phyloP scores from a whole-genome alignment of 2,797 vertebrate genomes.

The Botia almorhae region DNA sequence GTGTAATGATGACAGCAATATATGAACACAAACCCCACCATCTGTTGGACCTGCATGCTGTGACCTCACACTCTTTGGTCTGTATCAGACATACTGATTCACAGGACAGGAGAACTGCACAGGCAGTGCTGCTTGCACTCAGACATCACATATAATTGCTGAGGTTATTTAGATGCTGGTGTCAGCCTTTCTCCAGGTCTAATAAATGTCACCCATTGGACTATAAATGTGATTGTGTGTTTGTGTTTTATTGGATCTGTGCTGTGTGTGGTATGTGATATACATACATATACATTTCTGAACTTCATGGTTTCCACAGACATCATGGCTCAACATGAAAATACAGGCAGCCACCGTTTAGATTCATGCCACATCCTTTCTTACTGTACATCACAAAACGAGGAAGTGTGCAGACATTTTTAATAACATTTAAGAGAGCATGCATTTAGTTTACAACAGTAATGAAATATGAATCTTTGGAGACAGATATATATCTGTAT shows the following conservation, averaged over 20 bases:
- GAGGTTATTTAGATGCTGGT: conserved; percentile 81
- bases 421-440: not conserved
- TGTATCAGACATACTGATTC: conserved; percentile 72
- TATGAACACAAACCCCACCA: conserved; percentile 16
- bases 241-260: conserved; percentile 15
- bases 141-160: conserved; percentile 68
- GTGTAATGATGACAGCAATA: not conserved
- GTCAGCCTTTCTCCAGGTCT: conserved; percentile 70
- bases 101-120: conserved; percentile 56
- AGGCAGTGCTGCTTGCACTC: conserved; percentile 67
- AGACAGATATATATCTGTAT: too few relatives aligned
- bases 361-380: conserved; percentile 76
- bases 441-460: not conserved
- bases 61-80: conserved; percentile 62
- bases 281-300: conserved; percentile 22
- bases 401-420: not conserved
- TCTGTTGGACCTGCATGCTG: conserved; percentile 48
- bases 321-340: conserved; percentile 88
- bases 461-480: not conserved
- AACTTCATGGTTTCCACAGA: conserved; percentile 65
- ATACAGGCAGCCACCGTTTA: conserved; percentile 91
- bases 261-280: conserved; percentile 40
- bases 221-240: conserved; percentile 28
- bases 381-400: not conserved
- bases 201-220: conserved; percentile 67